Base-by-base conservation (phyloP, 1,140 invertebrate genomes). In the Sweltsa coloradensis region DNA sequence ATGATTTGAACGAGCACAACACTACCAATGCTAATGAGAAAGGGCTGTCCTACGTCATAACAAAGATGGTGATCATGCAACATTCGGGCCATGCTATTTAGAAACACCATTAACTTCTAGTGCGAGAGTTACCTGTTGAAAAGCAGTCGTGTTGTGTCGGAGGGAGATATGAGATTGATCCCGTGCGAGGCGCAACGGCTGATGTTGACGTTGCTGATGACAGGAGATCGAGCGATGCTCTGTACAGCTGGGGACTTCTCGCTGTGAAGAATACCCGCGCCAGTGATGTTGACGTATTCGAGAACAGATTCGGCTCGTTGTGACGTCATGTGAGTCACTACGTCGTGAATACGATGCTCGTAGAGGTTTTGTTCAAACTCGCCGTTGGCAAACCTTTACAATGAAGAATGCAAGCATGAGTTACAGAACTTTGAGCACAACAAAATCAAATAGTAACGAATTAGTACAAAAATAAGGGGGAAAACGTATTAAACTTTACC, bases 211-310 rank as follows among this genome's bases (percentile, higher is more conserved):
- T 83, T 80, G 42, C 75, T 75, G 37, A 97, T 80, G 16, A 67
- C 68, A 0, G 94, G 93, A 54, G 85, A 88, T 57, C 82, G 88
- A 58, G 82, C 77, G 24, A 96, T 82, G 19, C 85, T 79, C 61
- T 97, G 87, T 34, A 99, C 69, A 2, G 95, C 92, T 0, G 93
- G 84, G 3, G 83, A 85, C 65, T 89, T 94, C 68, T 97, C 89
- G 58, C 90, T 92, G 58, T 99, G 97, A 7, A 97, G 68, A 43
- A 97, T 84, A 14, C 94, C 97, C 39, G 95, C 97, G n/a, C 93
- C 91, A 25, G 80, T 75, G 34, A 99, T 89, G 52, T 89, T 81
- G 0, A 97, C 79, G 59, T 81, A 85, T 57, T 86, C 78, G 41
- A 99, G 53, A 0, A 77, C 64, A 14, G 89, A 94, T 57, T 89